Base-by-base conservation (phyloP, 2,797 vertebrate genomes). In the Triplophysa bombifrons region DNA sequence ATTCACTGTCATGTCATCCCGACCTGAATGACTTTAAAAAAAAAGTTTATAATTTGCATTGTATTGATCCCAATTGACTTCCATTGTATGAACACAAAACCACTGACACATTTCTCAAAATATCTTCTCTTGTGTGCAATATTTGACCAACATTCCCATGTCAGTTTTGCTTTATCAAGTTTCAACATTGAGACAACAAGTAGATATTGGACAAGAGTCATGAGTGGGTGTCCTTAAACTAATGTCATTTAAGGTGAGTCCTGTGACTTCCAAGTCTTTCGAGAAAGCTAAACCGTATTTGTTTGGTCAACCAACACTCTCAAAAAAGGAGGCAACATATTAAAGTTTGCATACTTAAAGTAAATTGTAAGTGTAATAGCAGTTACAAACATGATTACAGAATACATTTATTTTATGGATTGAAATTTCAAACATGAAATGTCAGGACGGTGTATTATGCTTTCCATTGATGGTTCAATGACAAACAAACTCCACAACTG, bases 321-420 rank as follows among this genome's bases (percentile, higher is more conserved):
- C 56, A 63, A 70, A 78, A 67, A 78, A 70, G 70, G 30, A 71
- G 5, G 46, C 38, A 71, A 77, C 53, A 78, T 70, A 78, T 78
- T 44, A 46, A 65, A 51, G 50, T 55, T 55, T 55, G 53, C 13
- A 19, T 20, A n/a, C 51, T n/a, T 55, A 55, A 55, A 55, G 48
- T n/a, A n/a, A 55, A n/a, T 55, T n/a, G 19, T 55, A 19, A n/a
- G 51, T 55, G 19, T 53, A 8, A 30, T 30, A 30, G 30, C 4
- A 30, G 30, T 30, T 30, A 5, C 7, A 53, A 19, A 51, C 50
- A 7, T 53, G 27, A 30, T 30, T 30, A 19, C 5, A 50, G 50
- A 51, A 51, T 51, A 53, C 41, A 76, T 76, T 50, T 53, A 20
- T 65, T 38, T 55, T 55, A 76, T 67, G 50, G 61, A 65, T 55